These are phyloP conservation scores for Pavo muticus DNA, from an alignment of 2,113 vertebrate genomes.

Conservation along the genomic window DNA sequence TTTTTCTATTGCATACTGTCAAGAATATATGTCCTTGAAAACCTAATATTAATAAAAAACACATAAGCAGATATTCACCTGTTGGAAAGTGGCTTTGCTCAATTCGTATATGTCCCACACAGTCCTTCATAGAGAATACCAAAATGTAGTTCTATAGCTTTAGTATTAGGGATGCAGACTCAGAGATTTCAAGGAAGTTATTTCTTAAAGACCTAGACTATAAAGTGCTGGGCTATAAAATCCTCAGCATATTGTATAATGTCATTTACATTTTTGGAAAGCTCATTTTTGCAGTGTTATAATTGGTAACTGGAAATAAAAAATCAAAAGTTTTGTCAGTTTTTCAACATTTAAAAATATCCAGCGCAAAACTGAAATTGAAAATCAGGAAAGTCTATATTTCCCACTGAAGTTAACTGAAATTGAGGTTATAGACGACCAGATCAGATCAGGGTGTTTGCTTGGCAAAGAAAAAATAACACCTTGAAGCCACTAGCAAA, in stretches of 20 bases:
- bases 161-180: neutral
- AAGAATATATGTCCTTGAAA: neutral
- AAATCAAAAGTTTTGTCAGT: neutral
- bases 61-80: neutral
- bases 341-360: neutral
- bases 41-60: neutral
- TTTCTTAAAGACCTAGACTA: neutral
- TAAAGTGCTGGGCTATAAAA: neutral
- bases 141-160: neutral
- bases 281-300: neutral
- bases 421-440: neutral
- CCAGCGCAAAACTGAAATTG: neutral
- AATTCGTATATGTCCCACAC: neutral
- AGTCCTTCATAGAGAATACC: neutral
- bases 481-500: neutral
- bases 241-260: fast-evolving
- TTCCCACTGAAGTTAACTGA: neutral
- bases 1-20: neutral
- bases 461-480: neutral
- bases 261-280: neutral
- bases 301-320: neutral
- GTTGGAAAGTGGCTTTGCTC: neutral
- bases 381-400: neutral
- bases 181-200: neutral
- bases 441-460: fast-evolving